phyloP scores from a whole-genome alignment of 2,888 invertebrate species.

The Drosophila demipolita region DNA sequence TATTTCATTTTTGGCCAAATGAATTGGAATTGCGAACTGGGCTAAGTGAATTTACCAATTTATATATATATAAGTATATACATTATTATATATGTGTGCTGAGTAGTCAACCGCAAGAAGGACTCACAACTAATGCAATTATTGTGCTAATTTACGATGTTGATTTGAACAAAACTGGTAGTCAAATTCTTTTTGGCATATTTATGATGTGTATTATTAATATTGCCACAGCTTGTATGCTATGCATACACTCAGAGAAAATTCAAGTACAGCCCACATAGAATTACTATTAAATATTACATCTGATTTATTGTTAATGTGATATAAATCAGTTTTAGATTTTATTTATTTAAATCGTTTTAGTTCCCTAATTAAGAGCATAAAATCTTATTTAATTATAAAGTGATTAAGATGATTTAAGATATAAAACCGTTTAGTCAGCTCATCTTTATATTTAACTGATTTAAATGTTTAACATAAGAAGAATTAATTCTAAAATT shows the following conservation, averaged over 20 bases:
- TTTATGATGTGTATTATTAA: constrained; percentile 46
- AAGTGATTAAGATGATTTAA: not conserved
- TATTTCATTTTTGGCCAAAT: constrained; percentile 45
- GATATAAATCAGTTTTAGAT: not conserved
- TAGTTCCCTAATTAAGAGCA: not conserved
- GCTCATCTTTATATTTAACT: not conserved
- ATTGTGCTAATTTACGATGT: constrained; percentile 46
- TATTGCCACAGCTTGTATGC: constrained; percentile 9
- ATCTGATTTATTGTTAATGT: not conserved
- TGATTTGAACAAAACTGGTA: constrained; percentile 54
- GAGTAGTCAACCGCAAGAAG: not conserved
- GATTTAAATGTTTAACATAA: not conserved
- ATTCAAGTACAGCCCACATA: not conserved
- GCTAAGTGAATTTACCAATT: constrained; percentile 57
- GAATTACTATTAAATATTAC: not conserved
- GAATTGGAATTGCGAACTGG: constrained; percentile 60
- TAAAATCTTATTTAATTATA: not conserved
- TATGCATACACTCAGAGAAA: not conserved
- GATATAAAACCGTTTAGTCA: not conserved
- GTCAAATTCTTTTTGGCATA: constrained; percentile 39
- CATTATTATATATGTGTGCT: not conserved
- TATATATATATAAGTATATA: not conserved
- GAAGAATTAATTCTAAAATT: not conserved
- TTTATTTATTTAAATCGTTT: not conserved
- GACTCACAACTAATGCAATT: constrained; percentile 12